Evolutionary conservation across 2,797 vertebrate species (phyloP), one percentile per base, ranked within the genome.

Genomic region (Hemitrygon akajei): DNA sequence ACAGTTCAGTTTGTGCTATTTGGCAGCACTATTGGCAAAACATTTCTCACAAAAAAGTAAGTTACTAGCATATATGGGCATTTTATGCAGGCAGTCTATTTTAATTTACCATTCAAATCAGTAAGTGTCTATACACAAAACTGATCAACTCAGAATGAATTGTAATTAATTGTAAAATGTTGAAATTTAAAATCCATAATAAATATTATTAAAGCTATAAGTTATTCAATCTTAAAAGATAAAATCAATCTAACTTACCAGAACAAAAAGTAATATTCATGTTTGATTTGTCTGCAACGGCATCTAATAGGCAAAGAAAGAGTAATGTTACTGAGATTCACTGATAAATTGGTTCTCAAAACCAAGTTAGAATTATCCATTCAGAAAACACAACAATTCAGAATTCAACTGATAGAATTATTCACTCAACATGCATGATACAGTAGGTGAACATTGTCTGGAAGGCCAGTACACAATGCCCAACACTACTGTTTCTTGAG

Each of bases 181-280:
- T 69, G 16, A 10, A 69, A 69, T 69, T 89, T 69, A 34, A 69
- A 63, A 89, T 14, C 58, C 16, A 89, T 1, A 22, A 7, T 20
- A 20, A 34, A 89, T 37, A 34, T 22, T 40, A 80, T 5, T 30
- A 80, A 80, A 80, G 34, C 34, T 37, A 80, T 0, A 16, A 40
- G 34, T 37, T 80, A 80, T 37, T 69, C 60, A n/a, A 89, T 25
- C n/a, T 34, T 95, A 56, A 93, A 95, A 94, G 95, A 93, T 86
- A 95, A 34, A 58, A 92, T 81, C 20, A 10, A 91, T 96, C 89
- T n/a, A 56, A 30, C 96, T 95, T 96, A 99, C 98, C 99, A 95
- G 98, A 98, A 97, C 98, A 99, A 96, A 99, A 96, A 0, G 98
- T 97, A 94, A 97, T 99, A 95, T 97, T 98, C 96, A 97, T 98